Percentiles rank a stretch among this genome's conserved stretches.
These are phyloP conservation scores for Noctilio leporinus DNA, from an alignment of 2,113 vertebrate genomes.

Conservation along the genomic window DNA sequence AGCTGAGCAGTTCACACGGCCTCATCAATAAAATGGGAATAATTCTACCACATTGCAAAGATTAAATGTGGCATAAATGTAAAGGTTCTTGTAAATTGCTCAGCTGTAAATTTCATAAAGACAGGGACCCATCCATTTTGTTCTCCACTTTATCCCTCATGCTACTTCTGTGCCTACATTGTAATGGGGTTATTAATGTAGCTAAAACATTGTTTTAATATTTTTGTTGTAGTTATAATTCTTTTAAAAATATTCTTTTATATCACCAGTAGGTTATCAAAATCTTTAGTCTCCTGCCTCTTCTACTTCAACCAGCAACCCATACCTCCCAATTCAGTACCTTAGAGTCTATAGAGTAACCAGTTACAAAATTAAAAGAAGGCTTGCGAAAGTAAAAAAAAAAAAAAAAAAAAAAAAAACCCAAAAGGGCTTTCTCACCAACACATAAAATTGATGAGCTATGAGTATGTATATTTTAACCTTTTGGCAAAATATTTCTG, in stretches of 20 bases:
- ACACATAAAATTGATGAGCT: slow-evolving; percentile 34
- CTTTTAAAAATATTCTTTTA: neutral
- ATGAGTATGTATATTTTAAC: slow-evolving; percentile 57
- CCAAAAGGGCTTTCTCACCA: neutral
- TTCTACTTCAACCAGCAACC: neutral
- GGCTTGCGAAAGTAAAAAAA: neutral
- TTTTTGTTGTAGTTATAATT: neutral
- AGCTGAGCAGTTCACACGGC: neutral
- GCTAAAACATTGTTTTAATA: neutral
- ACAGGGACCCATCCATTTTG: neutral
- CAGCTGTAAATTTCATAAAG: neutral
- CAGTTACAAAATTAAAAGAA: neutral
- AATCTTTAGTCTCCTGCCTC: neutral
- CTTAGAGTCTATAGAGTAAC: neutral
- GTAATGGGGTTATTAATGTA: neutral
- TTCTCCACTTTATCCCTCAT: neutral
- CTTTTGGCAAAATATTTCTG: slow-evolving; percentile 68
- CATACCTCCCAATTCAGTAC: neutral
- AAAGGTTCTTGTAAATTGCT: neutral
- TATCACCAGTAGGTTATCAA: neutral
- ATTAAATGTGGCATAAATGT: neutral
- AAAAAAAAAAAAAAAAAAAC: neutral
- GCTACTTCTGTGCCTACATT: neutral
- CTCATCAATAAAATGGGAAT: neutral
- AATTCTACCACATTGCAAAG: neutral